Conservation (phyloP, 2,888 invertebrate genomes). For the Pecten maximus region DNA sequence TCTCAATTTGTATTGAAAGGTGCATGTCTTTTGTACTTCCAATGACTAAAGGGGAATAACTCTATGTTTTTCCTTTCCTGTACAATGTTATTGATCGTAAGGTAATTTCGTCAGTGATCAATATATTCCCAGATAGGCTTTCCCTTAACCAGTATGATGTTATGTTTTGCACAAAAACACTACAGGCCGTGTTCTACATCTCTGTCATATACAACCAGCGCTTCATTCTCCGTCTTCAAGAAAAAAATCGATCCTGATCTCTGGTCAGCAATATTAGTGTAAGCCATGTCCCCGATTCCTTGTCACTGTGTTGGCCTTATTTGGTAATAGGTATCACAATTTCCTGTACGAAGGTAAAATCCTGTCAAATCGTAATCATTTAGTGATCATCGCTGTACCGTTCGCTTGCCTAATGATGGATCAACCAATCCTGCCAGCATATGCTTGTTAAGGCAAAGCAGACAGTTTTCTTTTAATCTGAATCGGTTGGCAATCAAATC, state of each 20-base stretch:
- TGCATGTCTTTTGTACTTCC: too few relatives aligned
- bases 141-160: neutral
- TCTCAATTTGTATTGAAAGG: too few relatives aligned
- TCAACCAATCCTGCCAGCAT: too few relatives aligned
- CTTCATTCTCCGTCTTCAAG: neutral
- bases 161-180: conserved; percentile 15
- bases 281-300: neutral
- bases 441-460: too few relatives aligned
- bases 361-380: neutral
- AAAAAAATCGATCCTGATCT: neutral
- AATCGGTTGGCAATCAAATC: neutral
- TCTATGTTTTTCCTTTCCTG: neutral
- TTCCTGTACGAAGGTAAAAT: conserved; percentile 21
- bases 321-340: neutral
- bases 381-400: neutral
- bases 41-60: neutral
- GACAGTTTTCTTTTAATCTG: too few relatives aligned
- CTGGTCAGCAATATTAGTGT: neutral
- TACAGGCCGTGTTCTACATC: neutral
- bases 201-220: neutral
- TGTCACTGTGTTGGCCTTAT: neutral
- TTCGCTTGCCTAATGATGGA: neutral
- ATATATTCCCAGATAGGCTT: neutral
- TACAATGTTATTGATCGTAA: neutral
- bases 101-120: neutral